Evolutionary conservation across 2,888 invertebrate species (phyloP).

Genomic region (Gymnosoma rotundatum): DNA sequence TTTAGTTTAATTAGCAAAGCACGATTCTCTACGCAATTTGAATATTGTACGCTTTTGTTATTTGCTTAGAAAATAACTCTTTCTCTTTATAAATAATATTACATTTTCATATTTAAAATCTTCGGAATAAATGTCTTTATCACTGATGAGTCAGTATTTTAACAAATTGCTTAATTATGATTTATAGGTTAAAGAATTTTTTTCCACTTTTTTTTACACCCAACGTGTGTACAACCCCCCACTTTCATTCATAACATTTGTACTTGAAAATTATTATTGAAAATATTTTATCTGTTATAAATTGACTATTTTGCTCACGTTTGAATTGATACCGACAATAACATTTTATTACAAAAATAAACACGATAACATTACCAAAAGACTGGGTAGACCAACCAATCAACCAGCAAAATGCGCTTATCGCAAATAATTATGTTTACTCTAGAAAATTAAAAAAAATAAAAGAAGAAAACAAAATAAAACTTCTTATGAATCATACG

Average conservation of each 20-base stretch:
- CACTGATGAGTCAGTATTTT: too few relatives aligned
- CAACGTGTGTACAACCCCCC: background rate
- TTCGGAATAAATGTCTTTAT: too few relatives aligned
- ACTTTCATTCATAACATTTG: background rate
- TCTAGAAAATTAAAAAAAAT: background rate
- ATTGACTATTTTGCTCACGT: conserved; percentile 53
- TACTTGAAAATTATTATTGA: conserved; percentile 15
- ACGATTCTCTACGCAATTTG: too few relatives aligned
- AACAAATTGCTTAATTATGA: too few relatives aligned
- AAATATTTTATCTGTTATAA: conserved; percentile 5
- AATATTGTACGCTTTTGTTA: too few relatives aligned
- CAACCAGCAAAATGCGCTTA: conserved; percentile 12
- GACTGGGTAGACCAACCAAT: conserved; percentile 22
- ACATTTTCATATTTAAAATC: too few relatives aligned
- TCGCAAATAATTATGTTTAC: conserved; percentile 17
- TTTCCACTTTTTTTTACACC: background rate
- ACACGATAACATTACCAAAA: background rate
- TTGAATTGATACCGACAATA: conserved; percentile 31
- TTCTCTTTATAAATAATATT: too few relatives aligned
- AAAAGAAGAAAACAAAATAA: conserved; percentile 1
- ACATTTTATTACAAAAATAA: conserved; percentile 34
- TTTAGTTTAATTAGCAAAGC: too few relatives aligned
- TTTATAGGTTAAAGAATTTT: too few relatives aligned
- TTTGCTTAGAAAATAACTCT: too few relatives aligned
- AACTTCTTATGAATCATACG: conserved; percentile 43